Conservation (phyloP, 2,113 vertebrate genomes). For the Nothoprocta perdicaria region DNA sequence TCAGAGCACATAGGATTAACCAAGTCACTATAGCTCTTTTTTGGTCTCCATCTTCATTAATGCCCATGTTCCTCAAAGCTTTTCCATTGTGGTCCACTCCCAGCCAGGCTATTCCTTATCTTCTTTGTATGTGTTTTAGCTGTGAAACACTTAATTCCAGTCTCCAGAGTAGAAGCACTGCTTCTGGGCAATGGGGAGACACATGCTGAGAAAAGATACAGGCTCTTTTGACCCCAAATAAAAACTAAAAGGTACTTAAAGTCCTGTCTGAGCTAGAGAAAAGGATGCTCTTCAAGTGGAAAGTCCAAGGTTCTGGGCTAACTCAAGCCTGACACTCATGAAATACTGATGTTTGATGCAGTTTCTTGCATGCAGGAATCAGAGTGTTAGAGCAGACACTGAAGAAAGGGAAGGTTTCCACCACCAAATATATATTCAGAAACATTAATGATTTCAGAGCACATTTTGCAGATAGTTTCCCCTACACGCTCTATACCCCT, state of each 20-base stretch:
- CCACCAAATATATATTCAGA: neutral
- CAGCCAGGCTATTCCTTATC: neutral
- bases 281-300: neutral
- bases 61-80: neutral
- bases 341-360: neutral
- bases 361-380: neutral
- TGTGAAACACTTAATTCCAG: neutral
- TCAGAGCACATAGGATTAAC: conserved; percentile 4
- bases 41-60: conserved; percentile 25
- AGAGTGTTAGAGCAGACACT: neutral
- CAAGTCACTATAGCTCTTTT: neutral
- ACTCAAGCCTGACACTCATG: neutral
- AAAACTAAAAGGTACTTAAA: neutral
- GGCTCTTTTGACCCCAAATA: neutral
- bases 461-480: neutral
- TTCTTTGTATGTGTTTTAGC: neutral
- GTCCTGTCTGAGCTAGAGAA: neutral
- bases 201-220: neutral
- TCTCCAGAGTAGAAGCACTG: neutral
- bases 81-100: neutral
- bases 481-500: neutral
- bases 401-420: neutral
- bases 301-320: neutral
- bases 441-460: neutral
- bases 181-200: neutral